phyloP scores from a whole-genome alignment of 1,140 invertebrate genomes.

The Pseudomyrmex concolor region DNA sequence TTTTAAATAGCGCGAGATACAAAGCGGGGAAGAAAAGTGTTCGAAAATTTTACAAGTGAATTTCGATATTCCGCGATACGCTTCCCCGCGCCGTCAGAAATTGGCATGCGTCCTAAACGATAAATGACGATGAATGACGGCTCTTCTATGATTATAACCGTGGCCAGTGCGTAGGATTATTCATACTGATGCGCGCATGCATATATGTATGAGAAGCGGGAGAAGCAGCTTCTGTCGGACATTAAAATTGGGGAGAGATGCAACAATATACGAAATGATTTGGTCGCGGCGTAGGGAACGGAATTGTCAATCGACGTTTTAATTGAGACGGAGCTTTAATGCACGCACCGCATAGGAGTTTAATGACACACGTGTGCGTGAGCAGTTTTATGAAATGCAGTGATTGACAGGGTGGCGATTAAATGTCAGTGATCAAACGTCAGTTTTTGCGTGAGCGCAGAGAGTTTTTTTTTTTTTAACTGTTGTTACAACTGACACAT shows the following conservation, averaged over 20 bases:
- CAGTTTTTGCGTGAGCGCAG: too few relatives aligned
- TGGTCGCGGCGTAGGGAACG: background rate
- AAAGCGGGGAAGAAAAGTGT: too few relatives aligned
- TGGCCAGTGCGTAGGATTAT: slow-evolving; percentile 51
- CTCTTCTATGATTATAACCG: slow-evolving; percentile 29
- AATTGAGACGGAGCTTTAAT: slow-evolving; percentile 16
- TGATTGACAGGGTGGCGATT: slow-evolving; percentile 26
- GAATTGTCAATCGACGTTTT: slow-evolving; percentile 31
- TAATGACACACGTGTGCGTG: slow-evolving; percentile 10
- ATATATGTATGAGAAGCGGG: slow-evolving; percentile 52
- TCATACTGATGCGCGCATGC: slow-evolving; percentile 53
- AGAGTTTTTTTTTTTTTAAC: background rate
- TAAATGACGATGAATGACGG: slow-evolving; percentile 49
- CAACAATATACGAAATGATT: slow-evolving; percentile 50
- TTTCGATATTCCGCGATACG: too few relatives aligned
- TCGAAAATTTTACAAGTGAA: too few relatives aligned
- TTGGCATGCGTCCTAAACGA: slow-evolving; percentile 14
- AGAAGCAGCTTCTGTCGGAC: slow-evolving; percentile 29
- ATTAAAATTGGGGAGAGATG: slow-evolving; percentile 35
- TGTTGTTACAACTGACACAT: background rate
- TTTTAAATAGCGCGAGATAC: too few relatives aligned
- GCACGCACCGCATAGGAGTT: background rate
- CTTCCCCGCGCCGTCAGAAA: background rate
- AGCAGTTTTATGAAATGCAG: slow-evolving; percentile 5
- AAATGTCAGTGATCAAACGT: slow-evolving; percentile 25